Conservation (phyloP, 2,888 invertebrate species). For the Syritta pipiens region DNA sequence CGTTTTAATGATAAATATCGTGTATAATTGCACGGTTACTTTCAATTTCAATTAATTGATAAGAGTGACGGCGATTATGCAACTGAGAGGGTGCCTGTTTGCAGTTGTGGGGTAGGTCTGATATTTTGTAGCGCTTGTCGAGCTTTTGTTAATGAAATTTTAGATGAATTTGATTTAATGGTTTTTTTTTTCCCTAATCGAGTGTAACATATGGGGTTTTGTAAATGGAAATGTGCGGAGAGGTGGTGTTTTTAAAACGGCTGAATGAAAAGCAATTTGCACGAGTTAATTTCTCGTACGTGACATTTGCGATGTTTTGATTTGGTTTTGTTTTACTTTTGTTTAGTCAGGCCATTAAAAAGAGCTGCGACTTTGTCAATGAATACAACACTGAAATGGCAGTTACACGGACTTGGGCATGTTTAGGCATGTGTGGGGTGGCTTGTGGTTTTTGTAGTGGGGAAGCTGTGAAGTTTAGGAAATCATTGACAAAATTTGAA, state of each 20-base stretch:
- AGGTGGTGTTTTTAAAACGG: not conserved
- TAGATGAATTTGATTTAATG: not conserved
- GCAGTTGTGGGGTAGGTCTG: conserved; percentile 55
- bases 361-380: too few species aligned
- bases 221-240: not conserved
- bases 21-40: conserved; percentile 38
- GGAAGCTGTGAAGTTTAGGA: not conserved
- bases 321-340: too few species aligned
- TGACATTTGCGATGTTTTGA: too few species aligned
- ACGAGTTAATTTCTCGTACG: too few species aligned
- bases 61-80: conserved; percentile 34
- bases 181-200: not conserved
- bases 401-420: too few species aligned
- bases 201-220: not conserved
- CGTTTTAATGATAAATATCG: conserved; percentile 37
- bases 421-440: too few species aligned
- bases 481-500: too few species aligned
- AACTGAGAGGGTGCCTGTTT: conserved; percentile 21
- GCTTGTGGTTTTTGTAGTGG: too few species aligned
- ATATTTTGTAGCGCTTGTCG: not conserved
- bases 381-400: too few species aligned
- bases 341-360: too few species aligned
- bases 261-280: not conserved
- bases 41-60: conserved; percentile 59
- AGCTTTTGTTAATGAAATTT: not conserved